These are phyloP conservation scores for Ooceraea biroi DNA, from an alignment of 1,140 invertebrate genomes.

Conservation along the genomic window DNA sequence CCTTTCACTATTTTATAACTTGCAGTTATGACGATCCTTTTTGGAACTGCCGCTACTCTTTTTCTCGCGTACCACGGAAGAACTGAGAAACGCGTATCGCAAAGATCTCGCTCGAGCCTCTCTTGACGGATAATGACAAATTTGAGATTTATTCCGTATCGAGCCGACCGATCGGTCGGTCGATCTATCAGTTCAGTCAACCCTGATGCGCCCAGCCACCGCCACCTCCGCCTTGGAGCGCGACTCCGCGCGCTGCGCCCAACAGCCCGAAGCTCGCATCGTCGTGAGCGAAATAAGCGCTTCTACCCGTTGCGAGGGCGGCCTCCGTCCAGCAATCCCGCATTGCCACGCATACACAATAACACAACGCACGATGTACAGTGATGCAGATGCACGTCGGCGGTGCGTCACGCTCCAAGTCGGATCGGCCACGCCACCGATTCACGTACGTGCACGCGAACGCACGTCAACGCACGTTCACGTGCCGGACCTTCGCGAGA, in stretches of 20 bases:
- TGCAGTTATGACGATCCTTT: slow-evolving; percentile 18
- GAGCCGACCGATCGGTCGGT: slow-evolving; percentile 19
- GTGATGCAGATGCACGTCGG: slow-evolving; percentile 59
- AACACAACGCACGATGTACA: slow-evolving; percentile 1
- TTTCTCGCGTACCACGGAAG: slow-evolving; percentile 10
- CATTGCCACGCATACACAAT: background rate
- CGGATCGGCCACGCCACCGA: slow-evolving; percentile 65
- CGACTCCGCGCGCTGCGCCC: slow-evolving; percentile 22
- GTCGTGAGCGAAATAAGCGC: slow-evolving; percentile 48
- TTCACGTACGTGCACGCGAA: slow-evolving; percentile 58
- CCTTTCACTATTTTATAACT: slow-evolving; percentile 62
- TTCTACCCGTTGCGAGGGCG: slow-evolving; percentile 25
- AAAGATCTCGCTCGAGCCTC: no score
- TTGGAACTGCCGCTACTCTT: slow-evolving; percentile 1
- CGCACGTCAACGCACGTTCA: slow-evolving; percentile 54
- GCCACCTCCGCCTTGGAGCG: slow-evolving; percentile 10
- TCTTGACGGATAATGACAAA: background rate
- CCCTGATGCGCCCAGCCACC: background rate
- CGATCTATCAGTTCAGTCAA: background rate
- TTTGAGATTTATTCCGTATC: background rate
- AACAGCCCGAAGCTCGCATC: slow-evolving; percentile 39
- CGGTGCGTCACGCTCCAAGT: slow-evolving; percentile 36
- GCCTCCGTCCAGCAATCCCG: slow-evolving; percentile 41
- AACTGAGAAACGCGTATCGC: no score
- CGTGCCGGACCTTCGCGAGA: slow-evolving; percentile 34